Evolutionary conservation across 2,888 invertebrate genomes (phyloP).

Genomic region (Limenitis arthemis): DNA sequence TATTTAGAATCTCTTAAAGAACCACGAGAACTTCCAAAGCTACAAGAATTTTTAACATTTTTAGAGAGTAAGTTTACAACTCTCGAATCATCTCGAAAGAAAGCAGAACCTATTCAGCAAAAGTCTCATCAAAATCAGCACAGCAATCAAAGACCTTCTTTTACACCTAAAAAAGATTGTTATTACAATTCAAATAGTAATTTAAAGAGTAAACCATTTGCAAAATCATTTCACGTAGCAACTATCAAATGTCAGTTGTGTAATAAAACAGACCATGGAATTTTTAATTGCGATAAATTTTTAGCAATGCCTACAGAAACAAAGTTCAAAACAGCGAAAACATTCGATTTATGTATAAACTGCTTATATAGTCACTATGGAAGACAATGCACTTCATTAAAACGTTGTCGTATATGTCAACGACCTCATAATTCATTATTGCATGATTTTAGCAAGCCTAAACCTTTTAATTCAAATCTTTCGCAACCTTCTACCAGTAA

Average conservation of each 20-base stretch:
- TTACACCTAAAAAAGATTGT: not conserved
- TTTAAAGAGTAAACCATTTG: too few relatives aligned
- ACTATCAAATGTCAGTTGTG: not conserved
- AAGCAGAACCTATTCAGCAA: constrained; percentile 4
- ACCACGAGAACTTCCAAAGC: constrained; percentile 9
- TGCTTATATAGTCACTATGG: constrained; percentile 21
- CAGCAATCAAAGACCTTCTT: not conserved
- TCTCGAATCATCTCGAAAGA: constrained; percentile 10
- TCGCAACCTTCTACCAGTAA: not conserved
- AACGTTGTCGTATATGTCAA: constrained; percentile 14
- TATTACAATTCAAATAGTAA: not conserved
- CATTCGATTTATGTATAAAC: constrained; percentile 17
- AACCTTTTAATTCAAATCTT: not conserved
- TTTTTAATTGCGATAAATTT: constrained; percentile 7
- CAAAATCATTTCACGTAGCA: too few relatives aligned
- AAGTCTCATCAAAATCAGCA: not conserved
- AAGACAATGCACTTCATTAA: constrained; percentile 15
- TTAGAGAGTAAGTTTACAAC: constrained; percentile 12
- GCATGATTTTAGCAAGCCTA: constrained; percentile 12
- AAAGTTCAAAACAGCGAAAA: not conserved
- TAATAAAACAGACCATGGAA: not conserved
- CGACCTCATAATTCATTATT: constrained; percentile 14
- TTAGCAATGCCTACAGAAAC: not conserved
- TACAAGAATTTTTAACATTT: constrained; percentile 17
- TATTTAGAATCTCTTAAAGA: constrained; percentile 13